A percentile compares a stretch with the other conserved stretches of the same genome.
These are phyloP conservation scores for Pangasius macronema DNA, from an alignment of 2,797 vertebrate species.

Conservation along the genomic window DNA sequence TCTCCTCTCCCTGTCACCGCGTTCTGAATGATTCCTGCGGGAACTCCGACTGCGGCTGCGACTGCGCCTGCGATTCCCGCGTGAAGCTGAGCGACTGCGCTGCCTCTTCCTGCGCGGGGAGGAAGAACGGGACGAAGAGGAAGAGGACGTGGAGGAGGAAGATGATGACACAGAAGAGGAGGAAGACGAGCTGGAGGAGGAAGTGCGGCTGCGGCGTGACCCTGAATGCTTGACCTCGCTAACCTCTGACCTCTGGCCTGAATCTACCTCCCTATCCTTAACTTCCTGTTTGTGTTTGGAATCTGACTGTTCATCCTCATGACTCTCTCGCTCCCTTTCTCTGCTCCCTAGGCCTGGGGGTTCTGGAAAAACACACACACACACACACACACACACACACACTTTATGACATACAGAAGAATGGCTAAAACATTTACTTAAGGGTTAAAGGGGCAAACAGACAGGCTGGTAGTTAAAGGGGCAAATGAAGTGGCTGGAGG, in stretches of 20 bases:
- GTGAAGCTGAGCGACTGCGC: slow-evolving; percentile 82
- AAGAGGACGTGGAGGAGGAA: slow-evolving; percentile 89
- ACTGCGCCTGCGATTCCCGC: slow-evolving; percentile 88
- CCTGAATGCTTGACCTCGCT: slow-evolving; percentile 83
- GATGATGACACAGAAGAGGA: slow-evolving; percentile 88
- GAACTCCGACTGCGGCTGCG: slow-evolving; percentile 83
- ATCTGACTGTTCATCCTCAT: slow-evolving; percentile 85
- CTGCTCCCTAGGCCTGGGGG: slow-evolving; percentile 84
- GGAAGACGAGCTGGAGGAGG: slow-evolving; percentile 85
- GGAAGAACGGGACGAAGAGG: slow-evolving; percentile 88
- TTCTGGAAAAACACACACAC: slow-evolving; percentile 71
- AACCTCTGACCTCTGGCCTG: slow-evolving; percentile 77
- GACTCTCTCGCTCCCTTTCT: slow-evolving; percentile 87
- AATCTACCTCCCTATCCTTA: slow-evolving; percentile 86
- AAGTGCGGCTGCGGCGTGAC: slow-evolving; percentile 86
- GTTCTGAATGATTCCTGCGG: slow-evolving; percentile 81
- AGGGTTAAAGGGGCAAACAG: too few species aligned
- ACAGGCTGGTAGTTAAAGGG: neutral
- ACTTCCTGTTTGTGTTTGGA: slow-evolving; percentile 84
- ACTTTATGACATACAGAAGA: neutral
- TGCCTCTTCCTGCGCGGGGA: slow-evolving; percentile 89
- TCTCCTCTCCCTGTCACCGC: slow-evolving; percentile 83
- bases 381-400: slow-evolving; percentile 29
- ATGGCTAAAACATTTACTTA: neutral
- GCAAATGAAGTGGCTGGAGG: neutral